A percentile compares a stretch with the other conserved stretches of the same genome.
Conservation (phyloP, 2,888 invertebrate species). For the Lissocephala sabroskyi region DNA sequence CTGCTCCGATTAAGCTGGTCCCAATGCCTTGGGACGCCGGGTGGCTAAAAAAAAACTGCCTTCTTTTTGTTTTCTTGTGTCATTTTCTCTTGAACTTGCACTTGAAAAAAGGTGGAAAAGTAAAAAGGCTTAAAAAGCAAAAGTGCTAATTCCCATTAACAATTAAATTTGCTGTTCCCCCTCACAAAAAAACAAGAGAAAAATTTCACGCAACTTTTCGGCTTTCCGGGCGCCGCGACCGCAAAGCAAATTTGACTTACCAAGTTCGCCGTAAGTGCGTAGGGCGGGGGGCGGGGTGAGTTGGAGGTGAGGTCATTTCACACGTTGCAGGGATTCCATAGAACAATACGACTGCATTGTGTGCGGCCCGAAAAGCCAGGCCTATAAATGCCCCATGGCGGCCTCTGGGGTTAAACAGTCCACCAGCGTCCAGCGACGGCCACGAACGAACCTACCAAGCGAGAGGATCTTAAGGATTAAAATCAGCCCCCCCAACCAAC, state of each 20-base stretch:
- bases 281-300: no score
- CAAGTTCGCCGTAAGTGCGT: no score
- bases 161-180: constrained; percentile 21
- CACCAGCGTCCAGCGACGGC: constrained; percentile 14
- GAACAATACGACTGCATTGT: constrained; percentile 52
- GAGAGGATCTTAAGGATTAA: not conserved
- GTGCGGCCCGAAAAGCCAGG: no score
- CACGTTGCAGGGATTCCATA: constrained; percentile 26
- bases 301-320: no score
- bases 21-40: no score
- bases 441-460: not conserved
- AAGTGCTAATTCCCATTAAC: constrained; percentile 55
- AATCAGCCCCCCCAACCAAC: constrained; percentile 5
- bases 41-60: no score
- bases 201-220: constrained; percentile 13
- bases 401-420: constrained; percentile 51
- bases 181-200: not conserved
- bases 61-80: no score
- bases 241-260: constrained; percentile 34
- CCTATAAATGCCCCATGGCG: constrained; percentile 45
- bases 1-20: no score
- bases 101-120: no score
- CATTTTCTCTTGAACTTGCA: no score
- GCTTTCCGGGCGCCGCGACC: no score
- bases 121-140: constrained; percentile 32